phyloP scores from a whole-genome alignment of 2,113 vertebrate genomes.

The Athene noctua region DNA sequence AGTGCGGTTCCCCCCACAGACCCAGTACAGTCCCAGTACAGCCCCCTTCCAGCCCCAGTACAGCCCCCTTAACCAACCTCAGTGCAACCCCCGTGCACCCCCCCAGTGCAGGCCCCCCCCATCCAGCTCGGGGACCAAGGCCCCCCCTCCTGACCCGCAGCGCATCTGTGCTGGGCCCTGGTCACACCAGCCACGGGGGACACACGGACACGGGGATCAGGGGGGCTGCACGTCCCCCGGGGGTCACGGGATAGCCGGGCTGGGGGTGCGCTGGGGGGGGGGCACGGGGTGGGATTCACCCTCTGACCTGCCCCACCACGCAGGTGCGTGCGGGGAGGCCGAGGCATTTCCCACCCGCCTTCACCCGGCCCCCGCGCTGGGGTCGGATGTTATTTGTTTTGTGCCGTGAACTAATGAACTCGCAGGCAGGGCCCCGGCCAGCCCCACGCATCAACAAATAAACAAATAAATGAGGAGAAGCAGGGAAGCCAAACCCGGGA shows the following conservation, averaged over 20 bases:
- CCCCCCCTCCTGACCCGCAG: neutral
- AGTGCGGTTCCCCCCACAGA: neutral
- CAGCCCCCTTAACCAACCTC: neutral
- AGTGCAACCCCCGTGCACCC: neutral
- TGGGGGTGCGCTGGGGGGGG: rapidly evolving
- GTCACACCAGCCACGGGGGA: neutral
- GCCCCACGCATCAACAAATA: conserved; percentile 10
- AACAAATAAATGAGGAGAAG: conserved; percentile 12
- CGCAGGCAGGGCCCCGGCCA: neutral
- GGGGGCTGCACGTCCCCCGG: neutral
- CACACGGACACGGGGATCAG: rapidly evolving
- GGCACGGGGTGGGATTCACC: neutral
- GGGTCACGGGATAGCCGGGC: neutral
- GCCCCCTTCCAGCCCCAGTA: neutral
- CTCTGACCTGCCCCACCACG: rapidly evolving
- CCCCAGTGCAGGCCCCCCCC: neutral
- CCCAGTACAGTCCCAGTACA: neutral
- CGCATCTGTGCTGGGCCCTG: rapidly evolving
- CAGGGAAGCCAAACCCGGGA: neutral
- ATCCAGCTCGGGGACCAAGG: neutral
- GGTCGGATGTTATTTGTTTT: conserved; percentile 23
- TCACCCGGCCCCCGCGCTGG: rapidly evolving
- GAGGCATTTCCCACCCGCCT: neutral
- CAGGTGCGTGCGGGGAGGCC: rapidly evolving
- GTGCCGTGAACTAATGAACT: neutral